Base-by-base conservation (phyloP, 2,797 vertebrate species). In the Avahi laniger region DNA sequence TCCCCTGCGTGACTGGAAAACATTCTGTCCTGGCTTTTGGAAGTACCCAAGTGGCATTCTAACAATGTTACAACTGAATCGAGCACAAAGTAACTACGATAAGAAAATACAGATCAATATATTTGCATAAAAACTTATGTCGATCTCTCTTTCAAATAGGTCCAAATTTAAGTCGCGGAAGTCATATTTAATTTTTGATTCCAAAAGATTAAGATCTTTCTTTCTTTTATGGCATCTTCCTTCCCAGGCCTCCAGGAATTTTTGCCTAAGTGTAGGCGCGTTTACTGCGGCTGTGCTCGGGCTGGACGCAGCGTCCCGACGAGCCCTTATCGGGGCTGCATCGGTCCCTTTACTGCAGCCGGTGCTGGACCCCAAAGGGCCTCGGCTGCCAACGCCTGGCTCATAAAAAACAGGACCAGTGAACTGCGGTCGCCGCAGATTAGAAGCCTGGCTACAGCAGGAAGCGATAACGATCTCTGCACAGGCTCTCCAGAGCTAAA, bases 391-490 rank as follows among this genome's bases (percentile, higher is more conserved):
- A 97, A 91, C 48, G 63, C 18, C 69, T 20, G 38, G 81, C 46
- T 72, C 24, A 1, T 28, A 17, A 43, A 24, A 78, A 86, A 57
- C 46, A 15, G 63, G 35, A 24, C 22, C 8, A 30, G 22, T 9
- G 35, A 41, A 43, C 7, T 22, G 2, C 76, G 78, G 91, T 92
- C 70, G 38, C 83, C 76, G 0, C 0, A 69, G 93, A 33, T 1
- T 1, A 12, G 92, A 70, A 76, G 70, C 22, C 33, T 1, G 14
- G 48, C 24, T 0, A 82, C 94, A 89, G 95, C 67, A 81, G 98
- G 97, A 97, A 97, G 89, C 70, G 97, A 95, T 95, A 89, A 75
- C 38, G 0, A 63, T 46, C 90, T 96, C 93, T 76, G 76, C 67
- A 65, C 5, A 46, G 52, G 70, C 81, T 83, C 96, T 48, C 17